These are phyloP conservation scores for Sialia sialis DNA, from an alignment of 2,113 vertebrate genomes.

Conservation along the genomic window DNA sequence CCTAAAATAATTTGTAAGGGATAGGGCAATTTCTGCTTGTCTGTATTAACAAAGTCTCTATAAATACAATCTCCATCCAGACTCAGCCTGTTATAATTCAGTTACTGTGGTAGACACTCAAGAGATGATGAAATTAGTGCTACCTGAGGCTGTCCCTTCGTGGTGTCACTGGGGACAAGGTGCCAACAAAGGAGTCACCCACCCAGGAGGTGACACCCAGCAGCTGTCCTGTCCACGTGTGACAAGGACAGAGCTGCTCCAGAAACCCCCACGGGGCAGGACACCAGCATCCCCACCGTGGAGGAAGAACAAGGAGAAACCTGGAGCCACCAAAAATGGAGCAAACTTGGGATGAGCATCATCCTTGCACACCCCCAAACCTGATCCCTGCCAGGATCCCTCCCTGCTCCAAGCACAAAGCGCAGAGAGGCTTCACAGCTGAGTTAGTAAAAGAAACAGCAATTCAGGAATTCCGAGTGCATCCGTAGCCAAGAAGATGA, in stretches of 20 bases:
- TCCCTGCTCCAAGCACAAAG: not conserved
- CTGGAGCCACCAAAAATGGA: fast-evolving
- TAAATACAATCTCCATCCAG: not conserved
- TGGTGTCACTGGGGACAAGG: fast-evolving
- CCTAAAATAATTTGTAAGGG: conserved; percentile 42
- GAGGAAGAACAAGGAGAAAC: not conserved
- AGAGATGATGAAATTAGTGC: not conserved
- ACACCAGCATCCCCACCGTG: fast-evolving
- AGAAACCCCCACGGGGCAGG: fast-evolving
- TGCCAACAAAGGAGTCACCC: fast-evolving
- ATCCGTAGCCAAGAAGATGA: too few relatives aligned
- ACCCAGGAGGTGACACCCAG: not conserved
- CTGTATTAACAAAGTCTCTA: conserved; percentile 59
- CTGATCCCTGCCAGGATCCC: fast-evolving
- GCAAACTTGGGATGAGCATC: fast-evolving
- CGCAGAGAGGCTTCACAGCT: too few relatives aligned
- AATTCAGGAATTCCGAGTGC: too few relatives aligned
- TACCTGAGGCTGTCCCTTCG: not conserved
- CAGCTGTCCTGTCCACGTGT: fast-evolving
- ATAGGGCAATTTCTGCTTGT: conserved; percentile 22
- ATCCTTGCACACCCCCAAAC: fast-evolving
- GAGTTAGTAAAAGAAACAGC: too few relatives aligned
- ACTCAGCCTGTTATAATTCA: not conserved
- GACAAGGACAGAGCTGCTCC: fast-evolving
- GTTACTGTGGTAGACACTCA: not conserved